These are phyloP conservation scores for Catocala nupta DNA, from an alignment of 2,888 invertebrate genomes.

Conservation along the genomic window DNA sequence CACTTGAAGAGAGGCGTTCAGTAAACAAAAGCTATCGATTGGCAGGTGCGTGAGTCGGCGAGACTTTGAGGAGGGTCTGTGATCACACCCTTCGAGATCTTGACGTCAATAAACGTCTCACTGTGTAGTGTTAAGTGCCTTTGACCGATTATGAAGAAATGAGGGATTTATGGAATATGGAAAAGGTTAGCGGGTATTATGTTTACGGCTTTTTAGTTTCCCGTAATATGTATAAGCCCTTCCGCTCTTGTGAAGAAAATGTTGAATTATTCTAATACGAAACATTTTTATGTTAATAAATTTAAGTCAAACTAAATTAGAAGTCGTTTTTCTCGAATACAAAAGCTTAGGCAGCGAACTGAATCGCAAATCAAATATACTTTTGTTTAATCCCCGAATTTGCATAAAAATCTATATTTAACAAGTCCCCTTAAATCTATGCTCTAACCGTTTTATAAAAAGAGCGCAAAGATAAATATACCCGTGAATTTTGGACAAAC, in stretches of 20 bases:
- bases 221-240: background rate
- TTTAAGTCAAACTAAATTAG: too few relatives aligned
- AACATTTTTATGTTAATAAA: too few relatives aligned
- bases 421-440: slow-evolving; percentile 22
- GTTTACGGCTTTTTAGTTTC: slow-evolving; percentile 2
- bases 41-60: slow-evolving; percentile 58
- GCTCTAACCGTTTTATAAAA: slow-evolving; percentile 29
- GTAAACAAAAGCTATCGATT: slow-evolving; percentile 63
- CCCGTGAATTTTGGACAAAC: slow-evolving; percentile 34
- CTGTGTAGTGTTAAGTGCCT: slow-evolving; percentile 47
- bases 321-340: slow-evolving; percentile 1
- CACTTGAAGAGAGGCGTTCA: slow-evolving; percentile 40
- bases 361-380: slow-evolving; percentile 12
- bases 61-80: slow-evolving; percentile 64
- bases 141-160: slow-evolving; percentile 52
- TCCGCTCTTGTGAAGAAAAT: too few relatives aligned
- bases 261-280: too few relatives aligned
- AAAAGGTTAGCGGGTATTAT: slow-evolving; percentile 3
- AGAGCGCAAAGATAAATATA: slow-evolving; percentile 42
- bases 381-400: slow-evolving; percentile 14
- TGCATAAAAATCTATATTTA: slow-evolving; percentile 33
- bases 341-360: background rate
- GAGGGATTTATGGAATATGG: slow-evolving; percentile 19
- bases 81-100: slow-evolving; percentile 44
- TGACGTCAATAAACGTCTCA: slow-evolving; percentile 58